Conservation (phyloP, 2,797 vertebrate genomes). For the Sarcoramphus papa region DNA sequence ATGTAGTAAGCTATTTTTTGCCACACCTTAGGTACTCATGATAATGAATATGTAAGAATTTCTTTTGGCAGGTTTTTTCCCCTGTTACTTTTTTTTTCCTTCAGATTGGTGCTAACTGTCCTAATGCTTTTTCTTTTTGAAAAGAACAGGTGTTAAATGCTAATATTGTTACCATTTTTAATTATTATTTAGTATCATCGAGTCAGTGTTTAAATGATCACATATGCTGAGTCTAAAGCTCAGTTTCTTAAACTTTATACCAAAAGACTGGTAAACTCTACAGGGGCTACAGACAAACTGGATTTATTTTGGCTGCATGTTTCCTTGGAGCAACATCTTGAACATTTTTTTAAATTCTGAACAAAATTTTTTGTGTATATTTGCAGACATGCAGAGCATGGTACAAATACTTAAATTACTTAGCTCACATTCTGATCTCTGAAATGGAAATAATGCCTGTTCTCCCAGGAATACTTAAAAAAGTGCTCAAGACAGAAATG, state of each 20-base stretch:
- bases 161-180: background rate
- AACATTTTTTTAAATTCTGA: background rate
- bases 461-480: background rate
- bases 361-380: background rate
- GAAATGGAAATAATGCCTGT: background rate
- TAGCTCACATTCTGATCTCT: background rate
- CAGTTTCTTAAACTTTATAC: background rate
- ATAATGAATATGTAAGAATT: background rate
- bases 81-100: background rate
- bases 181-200: background rate
- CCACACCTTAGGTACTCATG: background rate
- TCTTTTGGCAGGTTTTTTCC: background rate
- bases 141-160: background rate
- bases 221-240: background rate
- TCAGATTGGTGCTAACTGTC: background rate
- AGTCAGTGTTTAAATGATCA: background rate
- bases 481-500: background rate
- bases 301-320: background rate
- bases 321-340: background rate
- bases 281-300: background rate
- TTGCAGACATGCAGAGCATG: background rate
- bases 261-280: background rate
- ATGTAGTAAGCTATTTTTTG: background rate
- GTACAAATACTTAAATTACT: background rate
- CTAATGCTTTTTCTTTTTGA: background rate